phyloP scores from a whole-genome alignment of 2,113 vertebrate genomes.

The Hoplias malabaricus region DNA sequence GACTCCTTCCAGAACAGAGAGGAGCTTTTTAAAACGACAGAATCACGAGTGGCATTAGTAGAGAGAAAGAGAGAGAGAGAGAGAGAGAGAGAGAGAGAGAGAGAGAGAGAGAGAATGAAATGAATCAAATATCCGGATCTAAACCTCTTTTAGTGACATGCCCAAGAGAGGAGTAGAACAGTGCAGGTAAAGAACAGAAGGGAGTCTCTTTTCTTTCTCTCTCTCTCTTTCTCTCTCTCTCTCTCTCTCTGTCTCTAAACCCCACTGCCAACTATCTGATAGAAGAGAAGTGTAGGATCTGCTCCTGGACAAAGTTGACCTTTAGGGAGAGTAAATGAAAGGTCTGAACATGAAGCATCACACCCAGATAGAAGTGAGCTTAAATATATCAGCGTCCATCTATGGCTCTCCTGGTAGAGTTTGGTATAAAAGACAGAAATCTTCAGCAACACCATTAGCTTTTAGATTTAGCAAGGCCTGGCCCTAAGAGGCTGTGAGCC shows the following conservation, averaged over 20 bases:
- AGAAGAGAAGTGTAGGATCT: constrained; percentile 47
- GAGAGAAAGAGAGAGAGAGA: constrained; percentile 9
- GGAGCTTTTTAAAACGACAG: constrained; percentile 26
- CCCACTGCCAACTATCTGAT: constrained; percentile 46
- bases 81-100: constrained; percentile 10
- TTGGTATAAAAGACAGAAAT: not conserved
- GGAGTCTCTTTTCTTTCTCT: no score
- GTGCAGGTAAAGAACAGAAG: not conserved
- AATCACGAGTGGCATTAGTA: not conserved
- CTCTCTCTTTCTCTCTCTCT: no score
- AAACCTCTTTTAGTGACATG: not conserved
- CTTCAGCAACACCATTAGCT: not conserved
- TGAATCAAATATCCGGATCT: constrained; percentile 25
- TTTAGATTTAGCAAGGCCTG: constrained; percentile 3
- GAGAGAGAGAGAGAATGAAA: constrained; percentile 17
- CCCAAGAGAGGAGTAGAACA: not conserved
- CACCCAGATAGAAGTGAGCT: constrained; percentile 35
- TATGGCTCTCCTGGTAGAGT: not conserved
- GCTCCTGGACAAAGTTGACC: constrained; percentile 55
- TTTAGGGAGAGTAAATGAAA: constrained; percentile 61
- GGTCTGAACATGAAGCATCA: constrained; percentile 47
- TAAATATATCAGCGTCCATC: constrained; percentile 3
- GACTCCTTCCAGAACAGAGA: not conserved
- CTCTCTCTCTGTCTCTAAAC: no score
- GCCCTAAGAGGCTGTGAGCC: not conserved